Percentiles rank a stretch among this genome's conserved stretches.
Evolutionary conservation across 2,113 vertebrate species (phyloP).

Genomic region (Camelus dromedarius): DNA sequence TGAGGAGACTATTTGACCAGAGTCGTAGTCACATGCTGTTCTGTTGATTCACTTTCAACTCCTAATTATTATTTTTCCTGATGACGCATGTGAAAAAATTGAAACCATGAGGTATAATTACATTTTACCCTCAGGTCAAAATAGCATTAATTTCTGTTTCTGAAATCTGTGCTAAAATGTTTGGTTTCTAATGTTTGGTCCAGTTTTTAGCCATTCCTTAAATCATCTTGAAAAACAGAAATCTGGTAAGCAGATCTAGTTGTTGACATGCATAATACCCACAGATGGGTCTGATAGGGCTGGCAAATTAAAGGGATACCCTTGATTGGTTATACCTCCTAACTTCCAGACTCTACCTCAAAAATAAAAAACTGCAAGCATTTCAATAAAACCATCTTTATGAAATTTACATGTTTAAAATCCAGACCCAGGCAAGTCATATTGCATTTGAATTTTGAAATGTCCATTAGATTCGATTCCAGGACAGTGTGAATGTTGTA

Average conservation of each 20-base stretch:
- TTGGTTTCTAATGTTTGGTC: background rate
- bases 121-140: background rate
- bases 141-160: background rate
- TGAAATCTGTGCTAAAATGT: background rate
- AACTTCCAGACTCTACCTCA: background rate
- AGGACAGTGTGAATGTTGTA: background rate
- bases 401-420: background rate
- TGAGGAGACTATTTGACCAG: background rate
- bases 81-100: background rate
- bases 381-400: background rate
- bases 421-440: background rate
- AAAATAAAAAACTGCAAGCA: background rate
- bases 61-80: constrained; percentile 1
- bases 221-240: constrained; percentile 4
- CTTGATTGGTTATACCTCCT: background rate
- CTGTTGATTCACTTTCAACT: background rate
- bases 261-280: background rate
- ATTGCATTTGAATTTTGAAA: background rate
- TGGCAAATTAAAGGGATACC: background rate
- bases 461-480: background rate
- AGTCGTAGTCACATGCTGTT: background rate
- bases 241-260: background rate
- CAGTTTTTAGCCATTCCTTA: background rate
- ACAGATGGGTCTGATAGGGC: accelerated
- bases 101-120: background rate